Evolutionary conservation across 2,797 vertebrate genomes (phyloP).

Genomic region (Tangara arthus): DNA sequence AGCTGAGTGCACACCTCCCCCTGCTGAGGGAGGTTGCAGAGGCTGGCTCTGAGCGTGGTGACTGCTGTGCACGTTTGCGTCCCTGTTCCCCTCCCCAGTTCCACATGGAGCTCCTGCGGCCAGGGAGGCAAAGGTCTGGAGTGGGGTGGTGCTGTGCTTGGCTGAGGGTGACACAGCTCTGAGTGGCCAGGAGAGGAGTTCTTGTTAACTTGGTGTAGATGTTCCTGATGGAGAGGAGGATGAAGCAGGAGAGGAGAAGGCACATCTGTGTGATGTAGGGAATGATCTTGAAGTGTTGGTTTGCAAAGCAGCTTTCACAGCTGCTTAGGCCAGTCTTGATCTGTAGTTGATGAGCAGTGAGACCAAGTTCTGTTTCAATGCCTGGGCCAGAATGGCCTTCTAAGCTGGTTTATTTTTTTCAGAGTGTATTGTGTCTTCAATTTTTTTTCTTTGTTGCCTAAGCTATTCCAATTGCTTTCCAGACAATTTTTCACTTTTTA

Average conservation of each 20-base stretch:
- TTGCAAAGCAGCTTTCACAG: neutral
- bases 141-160: neutral
- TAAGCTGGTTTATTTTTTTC: neutral
- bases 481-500: neutral
- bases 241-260: neutral
- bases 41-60: rapidly evolving
- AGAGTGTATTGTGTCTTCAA: neutral
- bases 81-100: neutral
- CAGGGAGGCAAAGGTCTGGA: rapidly evolving
- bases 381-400: neutral
- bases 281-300: neutral
- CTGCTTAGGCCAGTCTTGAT: neutral
- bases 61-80: neutral
- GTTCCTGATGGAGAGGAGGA: neutral
- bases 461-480: neutral
- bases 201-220: neutral
- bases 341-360: neutral
- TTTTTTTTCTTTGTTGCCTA: neutral
- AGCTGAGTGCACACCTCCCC: neutral
- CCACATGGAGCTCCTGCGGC: rapidly evolving
- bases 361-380: neutral
- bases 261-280: neutral
- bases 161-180: neutral
- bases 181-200: neutral
- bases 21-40: neutral